Evolutionary conservation across 2,113 vertebrate genomes (phyloP).

Genomic region (Ibidorhyncha struthersii): DNA sequence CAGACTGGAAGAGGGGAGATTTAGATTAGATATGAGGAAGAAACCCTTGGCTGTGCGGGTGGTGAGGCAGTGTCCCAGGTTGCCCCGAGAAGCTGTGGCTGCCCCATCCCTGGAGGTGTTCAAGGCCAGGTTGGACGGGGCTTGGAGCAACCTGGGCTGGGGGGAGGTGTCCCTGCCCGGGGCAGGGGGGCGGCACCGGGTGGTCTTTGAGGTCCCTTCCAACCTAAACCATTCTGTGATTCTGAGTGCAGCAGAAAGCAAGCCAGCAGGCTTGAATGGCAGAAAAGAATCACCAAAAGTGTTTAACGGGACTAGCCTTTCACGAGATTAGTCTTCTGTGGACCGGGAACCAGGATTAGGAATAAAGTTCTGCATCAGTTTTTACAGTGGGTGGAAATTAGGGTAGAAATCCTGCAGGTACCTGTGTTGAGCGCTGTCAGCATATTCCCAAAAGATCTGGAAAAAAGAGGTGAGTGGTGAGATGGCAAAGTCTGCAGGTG

Average conservation of each 20-base stretch:
- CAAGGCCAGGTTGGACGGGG: too few species aligned
- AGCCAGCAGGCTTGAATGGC: not conserved
- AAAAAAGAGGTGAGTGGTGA: not conserved
- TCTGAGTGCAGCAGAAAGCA: not conserved
- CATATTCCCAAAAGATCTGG: not conserved
- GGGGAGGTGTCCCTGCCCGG: too few species aligned
- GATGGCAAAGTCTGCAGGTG: not conserved
- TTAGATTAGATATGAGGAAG: too few species aligned
- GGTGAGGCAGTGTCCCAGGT: too few species aligned
- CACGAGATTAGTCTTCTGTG: not conserved
- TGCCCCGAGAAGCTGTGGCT: too few species aligned
- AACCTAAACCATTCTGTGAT: too few species aligned
- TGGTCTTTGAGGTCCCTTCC: too few species aligned
- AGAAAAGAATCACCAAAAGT: not conserved
- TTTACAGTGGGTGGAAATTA: not conserved
- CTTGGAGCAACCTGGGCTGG: too few species aligned
- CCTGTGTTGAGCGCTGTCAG: not conserved
- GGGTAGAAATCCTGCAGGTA: not conserved
- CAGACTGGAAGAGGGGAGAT: too few species aligned
- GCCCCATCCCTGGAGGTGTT: too few species aligned
- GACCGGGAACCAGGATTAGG: not conserved
- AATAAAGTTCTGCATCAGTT: not conserved
- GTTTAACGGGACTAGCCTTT: not conserved
- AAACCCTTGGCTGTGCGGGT: too few species aligned
- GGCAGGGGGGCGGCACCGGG: too few species aligned